Conservation (phyloP, 2,113 vertebrate species). For the Spheniscus mendiculus region DNA sequence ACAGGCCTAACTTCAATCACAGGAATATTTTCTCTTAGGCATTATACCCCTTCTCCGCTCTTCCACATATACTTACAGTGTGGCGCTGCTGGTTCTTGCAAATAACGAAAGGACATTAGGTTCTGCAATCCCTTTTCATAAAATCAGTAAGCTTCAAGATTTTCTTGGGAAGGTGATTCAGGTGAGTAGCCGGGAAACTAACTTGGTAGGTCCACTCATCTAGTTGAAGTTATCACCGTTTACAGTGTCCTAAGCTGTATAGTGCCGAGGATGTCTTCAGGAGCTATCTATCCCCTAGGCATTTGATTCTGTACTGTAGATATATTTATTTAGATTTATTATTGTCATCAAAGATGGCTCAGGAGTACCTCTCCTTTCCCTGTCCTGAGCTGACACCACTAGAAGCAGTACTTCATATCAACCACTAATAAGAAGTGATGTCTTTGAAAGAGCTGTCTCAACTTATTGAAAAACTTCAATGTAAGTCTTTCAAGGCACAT, state of each 20-base stretch:
- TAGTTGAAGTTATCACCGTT: background rate
- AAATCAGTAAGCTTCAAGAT: background rate
- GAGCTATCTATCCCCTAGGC: background rate
- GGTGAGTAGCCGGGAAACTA: background rate
- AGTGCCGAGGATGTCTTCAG: background rate
- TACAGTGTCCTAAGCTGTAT: background rate
- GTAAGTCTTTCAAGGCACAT: background rate
- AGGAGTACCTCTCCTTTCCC: background rate
- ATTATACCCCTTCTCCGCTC: background rate
- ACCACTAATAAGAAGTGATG: conserved; percentile 45
- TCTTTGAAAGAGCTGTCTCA: conserved; percentile 40
- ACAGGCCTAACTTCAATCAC: background rate
- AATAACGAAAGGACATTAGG: background rate
- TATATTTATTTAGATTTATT: conserved; percentile 17
- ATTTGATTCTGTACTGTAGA: background rate
- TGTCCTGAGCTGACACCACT: conserved; percentile 36
- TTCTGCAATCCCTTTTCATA: background rate
- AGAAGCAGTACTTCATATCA: background rate
- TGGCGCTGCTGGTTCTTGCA: background rate
- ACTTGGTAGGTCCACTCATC: background rate
- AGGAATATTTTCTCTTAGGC: background rate
- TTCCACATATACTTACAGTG: background rate
- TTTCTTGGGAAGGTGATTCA: background rate
- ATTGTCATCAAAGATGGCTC: background rate
- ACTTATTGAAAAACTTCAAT: conserved; percentile 17